Conservation (phyloP, 2,797 vertebrate genomes). For the Leuciscus waleckii region DNA sequence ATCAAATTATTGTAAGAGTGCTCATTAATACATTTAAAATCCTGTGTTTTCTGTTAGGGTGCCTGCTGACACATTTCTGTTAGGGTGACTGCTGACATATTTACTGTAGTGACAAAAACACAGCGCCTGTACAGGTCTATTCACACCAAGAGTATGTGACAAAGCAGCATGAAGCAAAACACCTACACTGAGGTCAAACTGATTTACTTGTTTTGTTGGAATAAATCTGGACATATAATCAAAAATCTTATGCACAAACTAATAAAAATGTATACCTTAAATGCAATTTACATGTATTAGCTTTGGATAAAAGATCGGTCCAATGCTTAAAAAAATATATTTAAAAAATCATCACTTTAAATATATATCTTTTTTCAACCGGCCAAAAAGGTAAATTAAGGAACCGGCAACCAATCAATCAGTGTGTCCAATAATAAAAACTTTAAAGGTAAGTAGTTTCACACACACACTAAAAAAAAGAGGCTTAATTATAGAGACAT, state of each 20-base stretch:
- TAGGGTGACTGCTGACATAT: conserved; percentile 4
- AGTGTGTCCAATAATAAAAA: neutral
- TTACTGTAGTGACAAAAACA: conserved; percentile 5
- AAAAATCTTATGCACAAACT: neutral
- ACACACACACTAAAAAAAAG: neutral
- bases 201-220: neutral
- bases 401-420: too few relatives aligned
- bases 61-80: conserved; percentile 4
- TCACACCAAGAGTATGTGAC: neutral
- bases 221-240: neutral
- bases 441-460: too few relatives aligned
- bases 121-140: neutral
- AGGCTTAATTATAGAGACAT: neutral
- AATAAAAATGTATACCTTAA: neutral
- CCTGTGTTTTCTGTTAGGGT: neutral
- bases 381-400: too few relatives aligned
- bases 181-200: neutral
- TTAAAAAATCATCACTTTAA: neutral
- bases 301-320: neutral
- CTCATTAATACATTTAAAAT: conserved; percentile 9
- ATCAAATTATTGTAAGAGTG: conserved; percentile 44
- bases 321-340: neutral
- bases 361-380: too few relatives aligned
- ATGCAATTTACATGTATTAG: neutral
- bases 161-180: neutral